Conservation (phyloP, 2,888 invertebrate genomes). For the Rhagonycha fulva region DNA sequence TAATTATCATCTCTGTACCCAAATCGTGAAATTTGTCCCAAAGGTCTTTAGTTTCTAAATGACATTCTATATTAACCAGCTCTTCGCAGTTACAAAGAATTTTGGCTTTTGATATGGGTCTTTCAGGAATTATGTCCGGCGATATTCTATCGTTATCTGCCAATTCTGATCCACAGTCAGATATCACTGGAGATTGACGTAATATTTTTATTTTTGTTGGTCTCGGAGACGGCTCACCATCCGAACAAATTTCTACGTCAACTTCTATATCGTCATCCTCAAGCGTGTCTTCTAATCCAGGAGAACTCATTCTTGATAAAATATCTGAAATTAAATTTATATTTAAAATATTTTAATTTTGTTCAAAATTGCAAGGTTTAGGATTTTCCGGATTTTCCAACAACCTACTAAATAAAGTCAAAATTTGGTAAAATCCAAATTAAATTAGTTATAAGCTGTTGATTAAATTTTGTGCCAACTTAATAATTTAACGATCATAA, state of each 20-base stretch:
- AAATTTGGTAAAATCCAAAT: background rate
- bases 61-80: conserved; percentile 67
- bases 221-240: conserved; percentile 56
- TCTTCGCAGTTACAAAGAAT: conserved; percentile 68
- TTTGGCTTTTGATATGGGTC: conserved; percentile 49
- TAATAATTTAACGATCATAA: background rate
- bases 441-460: background rate
- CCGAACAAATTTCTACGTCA: conserved; percentile 65
- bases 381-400: background rate
- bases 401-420: background rate
- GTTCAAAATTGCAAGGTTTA: background rate
- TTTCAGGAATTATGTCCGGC: conserved; percentile 49
- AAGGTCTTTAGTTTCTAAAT: conserved; percentile 78
- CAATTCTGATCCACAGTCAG: conserved; percentile 52
- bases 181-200: conserved; percentile 48
- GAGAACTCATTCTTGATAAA: conserved; percentile 51
- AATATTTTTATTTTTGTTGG: conserved; percentile 37
- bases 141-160: conserved; percentile 51
- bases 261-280: conserved; percentile 61
- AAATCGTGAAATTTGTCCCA: conserved; percentile 82
- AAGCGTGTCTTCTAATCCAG: conserved; percentile 56
- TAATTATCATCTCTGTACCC: conserved; percentile 86
- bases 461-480: background rate
- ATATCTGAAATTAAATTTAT: conserved; percentile 32
- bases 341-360: background rate